Percentiles rank a stretch among this genome's conserved stretches.
These are phyloP conservation scores for Netelia inedita DNA, from an alignment of 2,888 invertebrate species.

Conservation along the genomic window DNA sequence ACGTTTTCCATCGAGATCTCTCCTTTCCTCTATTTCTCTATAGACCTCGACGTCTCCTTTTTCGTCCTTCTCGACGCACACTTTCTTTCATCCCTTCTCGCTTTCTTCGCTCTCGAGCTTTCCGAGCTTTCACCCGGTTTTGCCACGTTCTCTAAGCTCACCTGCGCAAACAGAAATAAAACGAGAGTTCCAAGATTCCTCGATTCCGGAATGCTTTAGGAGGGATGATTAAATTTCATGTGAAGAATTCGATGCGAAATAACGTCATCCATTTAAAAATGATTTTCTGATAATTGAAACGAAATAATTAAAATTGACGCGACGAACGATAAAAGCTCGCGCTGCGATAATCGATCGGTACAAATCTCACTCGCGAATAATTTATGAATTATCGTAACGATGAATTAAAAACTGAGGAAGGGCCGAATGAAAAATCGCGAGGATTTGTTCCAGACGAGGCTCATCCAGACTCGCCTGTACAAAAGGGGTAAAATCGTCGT, in stretches of 20 bases:
- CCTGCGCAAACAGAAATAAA: not conserved
- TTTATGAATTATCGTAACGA: not conserved
- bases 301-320: no score
- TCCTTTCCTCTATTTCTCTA: not conserved
- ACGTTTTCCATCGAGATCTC: slow-evolving; percentile 14
- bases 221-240: no score
- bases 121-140: slow-evolving; percentile 34
- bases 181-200: not conserved
- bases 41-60: slow-evolving; percentile 55
- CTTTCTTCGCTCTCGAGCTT: slow-evolving; percentile 70
- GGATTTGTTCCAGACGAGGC: slow-evolving; percentile 41
- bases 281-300: no score
- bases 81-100: slow-evolving; percentile 63
- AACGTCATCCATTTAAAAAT: no score
- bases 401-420: slow-evolving; percentile 26
- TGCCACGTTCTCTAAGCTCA: not conserved
- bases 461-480: slow-evolving; percentile 16
- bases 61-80: slow-evolving; percentile 46
- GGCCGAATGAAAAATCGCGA: slow-evolving; percentile 12
- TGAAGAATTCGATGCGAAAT: no score
- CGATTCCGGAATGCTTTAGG: not conserved
- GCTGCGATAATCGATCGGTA: no score
- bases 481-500: slow-evolving; percentile 58
- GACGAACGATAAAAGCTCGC: no score
- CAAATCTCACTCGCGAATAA: not conserved